Evolutionary conservation across 1,140 invertebrate species (phyloP), one percentile per base, ranked within the genome.

Genomic region (Drosophila lacertosa): DNA sequence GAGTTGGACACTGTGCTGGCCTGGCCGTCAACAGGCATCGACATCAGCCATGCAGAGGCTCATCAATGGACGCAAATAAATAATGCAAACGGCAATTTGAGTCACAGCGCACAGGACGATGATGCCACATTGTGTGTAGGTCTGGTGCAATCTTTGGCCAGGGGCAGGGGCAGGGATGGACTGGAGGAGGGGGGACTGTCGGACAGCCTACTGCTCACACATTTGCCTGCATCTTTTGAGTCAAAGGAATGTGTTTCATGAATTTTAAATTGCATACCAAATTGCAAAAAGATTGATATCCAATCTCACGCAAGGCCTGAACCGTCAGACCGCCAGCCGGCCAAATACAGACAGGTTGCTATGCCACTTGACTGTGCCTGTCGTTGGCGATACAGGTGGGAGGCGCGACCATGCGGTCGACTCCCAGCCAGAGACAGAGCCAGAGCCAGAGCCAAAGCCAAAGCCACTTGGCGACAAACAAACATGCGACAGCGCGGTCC

Each of bases 281-380:
- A 88, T 88, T 88, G 82, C 82, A 88, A 88, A 88, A 89, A 89
- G 84, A 89, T 89, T 89, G 84, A 89, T 89, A 89, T 89, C 84
- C 84, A 89, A 89, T 89, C 84, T 89, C 84, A 89, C 84, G 79
- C 84, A 89, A 88, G 83, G 65, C 82, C n/a, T n/a, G 63, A 48
- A 40, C 24, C 24, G 24, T 26, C 5, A 68, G 48, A 39, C 32
- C 13, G 59, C 40, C 47, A 33, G 48, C 39, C 29, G 10, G 29
- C 20, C 20, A 13, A 32, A 16, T 32, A 50, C 22, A 67, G 64
- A 60, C 65, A 68, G 65, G 59, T 69, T 69, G 62, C 62, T 29
- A 45, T 58, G 40, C 40, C 22, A 33, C 16, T 51, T 48, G 48
- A 22, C 59, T 51, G 59, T 39, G 48, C 48, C 37, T 32, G 48